These are phyloP conservation scores for Nemoura dubitans DNA, from an alignment of 2,888 invertebrate genomes.

Conservation along the genomic window DNA sequence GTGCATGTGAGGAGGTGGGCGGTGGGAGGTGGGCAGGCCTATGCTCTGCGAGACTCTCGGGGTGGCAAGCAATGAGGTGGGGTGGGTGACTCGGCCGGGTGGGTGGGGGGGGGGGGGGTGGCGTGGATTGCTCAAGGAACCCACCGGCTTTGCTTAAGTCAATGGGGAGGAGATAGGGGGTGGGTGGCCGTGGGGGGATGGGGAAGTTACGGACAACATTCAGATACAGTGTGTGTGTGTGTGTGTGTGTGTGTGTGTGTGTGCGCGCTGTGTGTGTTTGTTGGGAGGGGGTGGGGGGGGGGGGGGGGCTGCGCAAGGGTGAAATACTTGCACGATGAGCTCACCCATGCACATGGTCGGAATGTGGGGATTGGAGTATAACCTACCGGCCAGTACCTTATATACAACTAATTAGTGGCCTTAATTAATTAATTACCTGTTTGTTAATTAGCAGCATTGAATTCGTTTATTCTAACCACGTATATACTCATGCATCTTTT, in stretches of 20 bases:
- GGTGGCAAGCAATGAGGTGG: background rate
- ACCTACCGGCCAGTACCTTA: background rate
- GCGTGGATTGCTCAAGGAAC: slow-evolving; percentile 49
- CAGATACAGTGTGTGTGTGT: slow-evolving; percentile 23
- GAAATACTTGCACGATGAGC: background rate
- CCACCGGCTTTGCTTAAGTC: slow-evolving; percentile 49
- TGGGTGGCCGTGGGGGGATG: slow-evolving; percentile 15
- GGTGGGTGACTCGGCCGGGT: background rate
- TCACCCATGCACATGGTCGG: background rate
- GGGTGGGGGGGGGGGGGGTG: slow-evolving; percentile 21
- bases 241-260: background rate
- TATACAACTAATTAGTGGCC: slow-evolving; percentile 17
- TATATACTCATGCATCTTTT: background rate
- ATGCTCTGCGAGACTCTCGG: slow-evolving; percentile 37
- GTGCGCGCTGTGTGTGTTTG: too few species aligned
- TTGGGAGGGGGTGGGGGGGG: too few species aligned
- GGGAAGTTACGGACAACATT: slow-evolving; percentile 32
- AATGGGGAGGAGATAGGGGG: slow-evolving; percentile 40
- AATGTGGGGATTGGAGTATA: background rate
- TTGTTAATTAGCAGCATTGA: slow-evolving; percentile 14
- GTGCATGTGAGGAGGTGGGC: slow-evolving; percentile 41
- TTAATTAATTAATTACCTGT: slow-evolving; percentile 30
- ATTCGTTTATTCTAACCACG: slow-evolving; percentile 8
- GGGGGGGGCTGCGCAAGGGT: background rate
- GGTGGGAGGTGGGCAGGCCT: background rate